Base-by-base conservation (phyloP, 2,113 vertebrate genomes). In the Microtus ochrogaster region DNA sequence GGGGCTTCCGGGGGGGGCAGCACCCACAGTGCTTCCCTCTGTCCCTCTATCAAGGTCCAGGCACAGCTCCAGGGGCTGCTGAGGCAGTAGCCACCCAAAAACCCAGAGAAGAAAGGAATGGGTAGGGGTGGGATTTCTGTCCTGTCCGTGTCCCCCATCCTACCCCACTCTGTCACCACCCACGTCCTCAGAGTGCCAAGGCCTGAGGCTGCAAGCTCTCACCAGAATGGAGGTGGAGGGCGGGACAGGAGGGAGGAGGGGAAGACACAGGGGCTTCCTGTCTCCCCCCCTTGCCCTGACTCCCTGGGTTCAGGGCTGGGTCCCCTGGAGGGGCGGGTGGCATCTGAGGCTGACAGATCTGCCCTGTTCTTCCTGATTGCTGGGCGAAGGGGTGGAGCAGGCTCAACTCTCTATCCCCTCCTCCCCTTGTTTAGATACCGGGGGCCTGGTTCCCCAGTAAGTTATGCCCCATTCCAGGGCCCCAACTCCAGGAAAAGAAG, bases 191-290 rank as follows among this genome's bases (percentile, higher is more conserved):
- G 17, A 70, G 85, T 97, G 97, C 97, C 97, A 97, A 98, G 92
- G 97, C 97, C 98, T 91, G 89, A 79, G 98, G 98, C 98, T 93
- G 82, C 0, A 10, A 92, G 95, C 91, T 84, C 81, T 52, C 85
- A 94, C 96, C 97, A 97, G 97, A 90, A 92, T 91, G 97, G 94
- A 92, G 97, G 97, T 10, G 94, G 97, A 98, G 88, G 97, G 96
- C 73, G 88, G 82, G 89, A 95, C 92, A 52, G 79, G 68, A 93
- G 94, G 83, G 90, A 95, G 95, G 96, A 83, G 78, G 92, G 95
- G 58, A 65, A 77, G 95, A 85, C 88, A 58, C 2, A 44, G 88
- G 66, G 14, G 94, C 95, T 98, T 97, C 97, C 98, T 98, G 97
- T 92, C 79, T 12, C 41, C 74, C 87, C 52, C 65, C 70, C 61